Evolutionary conservation across 2,797 vertebrate genomes (phyloP).

Genomic region (Alcedo atthis): DNA sequence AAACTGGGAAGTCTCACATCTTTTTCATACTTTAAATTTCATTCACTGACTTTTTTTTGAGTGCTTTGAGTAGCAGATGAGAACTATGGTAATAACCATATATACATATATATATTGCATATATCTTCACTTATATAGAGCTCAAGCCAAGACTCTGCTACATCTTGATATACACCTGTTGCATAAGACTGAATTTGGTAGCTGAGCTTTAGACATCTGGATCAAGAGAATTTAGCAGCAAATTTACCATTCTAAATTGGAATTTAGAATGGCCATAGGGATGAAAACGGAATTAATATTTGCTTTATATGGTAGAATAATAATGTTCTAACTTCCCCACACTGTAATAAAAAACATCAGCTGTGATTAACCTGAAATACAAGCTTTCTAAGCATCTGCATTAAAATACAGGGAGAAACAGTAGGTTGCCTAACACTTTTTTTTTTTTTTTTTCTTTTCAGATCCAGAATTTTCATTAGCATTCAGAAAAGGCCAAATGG

Average conservation of each 20-base stretch:
- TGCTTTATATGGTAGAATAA: background rate
- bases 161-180: background rate
- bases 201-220: background rate
- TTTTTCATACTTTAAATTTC: background rate
- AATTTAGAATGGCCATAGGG: background rate
- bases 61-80: background rate
- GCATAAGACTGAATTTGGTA: background rate
- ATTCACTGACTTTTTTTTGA: background rate
- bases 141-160: background rate
- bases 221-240: background rate
- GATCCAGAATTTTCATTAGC: constrained; percentile 70
- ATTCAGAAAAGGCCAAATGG: constrained; percentile 58
- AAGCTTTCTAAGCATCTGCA: background rate
- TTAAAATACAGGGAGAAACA: background rate
- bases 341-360: background rate
- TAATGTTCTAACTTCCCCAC: background rate
- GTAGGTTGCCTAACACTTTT: background rate
- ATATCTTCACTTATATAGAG: background rate
- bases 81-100: background rate
- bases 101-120: background rate
- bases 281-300: background rate
- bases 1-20: background rate
- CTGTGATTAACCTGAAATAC: background rate
- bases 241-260: background rate
- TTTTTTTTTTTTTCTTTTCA: constrained; percentile 32